phyloP scores from a whole-genome alignment of 2,888 invertebrate genomes.

The Diarsia rubi region DNA sequence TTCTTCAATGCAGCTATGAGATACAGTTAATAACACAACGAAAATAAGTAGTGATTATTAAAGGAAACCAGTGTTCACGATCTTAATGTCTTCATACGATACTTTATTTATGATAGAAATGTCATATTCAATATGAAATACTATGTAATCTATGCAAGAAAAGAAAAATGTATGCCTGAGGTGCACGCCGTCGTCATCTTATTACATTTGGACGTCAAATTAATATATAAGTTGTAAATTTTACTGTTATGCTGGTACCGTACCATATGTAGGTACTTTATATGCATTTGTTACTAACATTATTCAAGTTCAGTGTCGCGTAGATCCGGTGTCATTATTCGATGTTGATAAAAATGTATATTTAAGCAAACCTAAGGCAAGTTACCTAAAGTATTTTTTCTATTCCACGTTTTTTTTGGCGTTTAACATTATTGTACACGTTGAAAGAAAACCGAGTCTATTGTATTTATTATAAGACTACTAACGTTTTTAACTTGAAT shows the following conservation, averaged over 20 bases:
- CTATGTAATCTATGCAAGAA: not conserved
- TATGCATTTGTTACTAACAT: constrained; percentile 10
- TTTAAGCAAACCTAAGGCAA: constrained; percentile 46
- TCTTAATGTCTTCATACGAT: not conserved
- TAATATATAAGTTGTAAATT: not conserved
- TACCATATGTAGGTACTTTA: constrained; percentile 6
- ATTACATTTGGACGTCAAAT: not conserved
- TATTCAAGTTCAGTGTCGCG: constrained; percentile 31
- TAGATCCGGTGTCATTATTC: constrained; percentile 41
- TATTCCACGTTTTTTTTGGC: constrained; percentile 26
- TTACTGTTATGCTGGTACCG: constrained; percentile 8
- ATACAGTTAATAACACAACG: not conserved
- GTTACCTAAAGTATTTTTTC: constrained; percentile 43
- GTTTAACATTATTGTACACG: constrained; percentile 22
- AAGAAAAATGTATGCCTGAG: constrained; percentile 8
- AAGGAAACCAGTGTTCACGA: constrained; percentile 5
- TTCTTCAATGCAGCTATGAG: constrained; percentile 5
- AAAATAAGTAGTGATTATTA: not conserved
- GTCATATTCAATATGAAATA: constrained; percentile 20
- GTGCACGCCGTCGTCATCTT: not conserved
- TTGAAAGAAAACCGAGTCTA: constrained; percentile 9
- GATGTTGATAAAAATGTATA: constrained; percentile 37
- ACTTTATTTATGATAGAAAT: not conserved
- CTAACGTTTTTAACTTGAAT: not conserved
- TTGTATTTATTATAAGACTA: constrained; percentile 8